Evolutionary conservation across 2,797 vertebrate species (phyloP), one percentile per base, ranked within the genome.

Genomic region (Etheostoma perlongum): DNA sequence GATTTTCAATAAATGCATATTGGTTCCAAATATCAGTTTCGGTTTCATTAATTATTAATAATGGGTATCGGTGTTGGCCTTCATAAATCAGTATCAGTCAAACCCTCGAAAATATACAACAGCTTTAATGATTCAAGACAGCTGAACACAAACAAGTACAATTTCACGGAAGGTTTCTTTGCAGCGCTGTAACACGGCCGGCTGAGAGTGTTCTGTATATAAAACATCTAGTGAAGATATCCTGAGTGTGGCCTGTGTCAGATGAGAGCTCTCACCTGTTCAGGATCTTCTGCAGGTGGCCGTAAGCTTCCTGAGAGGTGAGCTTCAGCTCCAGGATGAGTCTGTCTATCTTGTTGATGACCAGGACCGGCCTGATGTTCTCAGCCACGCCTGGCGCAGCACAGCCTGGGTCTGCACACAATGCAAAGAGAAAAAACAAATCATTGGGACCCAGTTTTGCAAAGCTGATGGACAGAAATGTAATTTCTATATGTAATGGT

Each of bases 301-400:
- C 47, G 79, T 97, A 97, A 3, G 97, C 97, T 88, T 99, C 98
- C 86, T 95, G 95, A 40, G 97, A 91, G 6, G 96, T 97, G 40
- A 99, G 94, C 79, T 97, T 99, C 76, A 99, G 94, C 82, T 99
- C 98, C 74, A 96, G 66, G 63, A 99, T 98, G 61, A 99, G 91
- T 61, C 98, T 94, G 79, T 99, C 98, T 0, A 99, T 96, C 95
- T 99, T 99, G 89, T 99, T 99, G 58, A 99, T 96, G 73, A 99
- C 97, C 78, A 99, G 82, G 47, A 98, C 96, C 0, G 97, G 97
- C 4, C 92, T 95, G 71, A 99, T 99, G 78, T 98, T 98, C 85
- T 99, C n/a, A 99, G 92, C 98, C 98, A 99, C 0, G 98, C 97
- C 82, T 99, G 98, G 2, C 98, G 94, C 66, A 99, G 93, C 61